These are phyloP conservation scores for Suillia variegata DNA, from an alignment of 2,888 invertebrate genomes.

Conservation along the genomic window DNA sequence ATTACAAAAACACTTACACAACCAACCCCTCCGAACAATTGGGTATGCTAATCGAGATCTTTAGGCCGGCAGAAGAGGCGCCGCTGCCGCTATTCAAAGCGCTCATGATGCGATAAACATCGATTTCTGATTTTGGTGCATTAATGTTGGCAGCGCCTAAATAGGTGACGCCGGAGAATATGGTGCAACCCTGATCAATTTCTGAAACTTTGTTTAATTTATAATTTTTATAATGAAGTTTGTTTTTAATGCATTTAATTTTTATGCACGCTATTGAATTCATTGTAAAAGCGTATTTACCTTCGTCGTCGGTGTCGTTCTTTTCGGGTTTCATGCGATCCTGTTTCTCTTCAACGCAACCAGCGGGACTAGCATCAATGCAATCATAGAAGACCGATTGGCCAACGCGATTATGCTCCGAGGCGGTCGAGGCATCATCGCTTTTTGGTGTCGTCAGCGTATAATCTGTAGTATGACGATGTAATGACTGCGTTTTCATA, in stretches of 20 bases:
- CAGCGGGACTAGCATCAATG: slow-evolving; percentile 57
- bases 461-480: slow-evolving; percentile 35
- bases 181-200: slow-evolving; percentile 86
- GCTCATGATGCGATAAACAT: slow-evolving; percentile 92
- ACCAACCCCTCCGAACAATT: slow-evolving; percentile 91
- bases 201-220: slow-evolving; percentile 70
- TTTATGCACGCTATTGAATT: too few relatives aligned
- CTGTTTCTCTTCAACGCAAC: slow-evolving; percentile 70
- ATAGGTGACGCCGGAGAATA: slow-evolving; percentile 92
- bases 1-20: slow-evolving; percentile 84
- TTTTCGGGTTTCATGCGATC: slow-evolving; percentile 78
- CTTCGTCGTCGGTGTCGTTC: slow-evolving; percentile 76
- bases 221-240: too few relatives aligned
- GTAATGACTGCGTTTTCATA: slow-evolving; percentile 36
- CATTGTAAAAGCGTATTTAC: slow-evolving; percentile 55
- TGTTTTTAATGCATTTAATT: too few relatives aligned
- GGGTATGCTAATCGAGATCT: slow-evolving; percentile 91
- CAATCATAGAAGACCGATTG: slow-evolving; percentile 62
- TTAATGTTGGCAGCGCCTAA: slow-evolving; percentile 90
- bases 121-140: slow-evolving; percentile 88
- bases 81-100: slow-evolving; percentile 82
- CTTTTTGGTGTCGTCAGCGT: slow-evolving; percentile 44
- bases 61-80: slow-evolving; percentile 72
- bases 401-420: slow-evolving; percentile 58
- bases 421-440: slow-evolving; percentile 47